Percentiles rank a stretch among this genome's conserved stretches.
Conservation (phyloP, 2,888 invertebrate species). For the Cancer borealis region DNA sequence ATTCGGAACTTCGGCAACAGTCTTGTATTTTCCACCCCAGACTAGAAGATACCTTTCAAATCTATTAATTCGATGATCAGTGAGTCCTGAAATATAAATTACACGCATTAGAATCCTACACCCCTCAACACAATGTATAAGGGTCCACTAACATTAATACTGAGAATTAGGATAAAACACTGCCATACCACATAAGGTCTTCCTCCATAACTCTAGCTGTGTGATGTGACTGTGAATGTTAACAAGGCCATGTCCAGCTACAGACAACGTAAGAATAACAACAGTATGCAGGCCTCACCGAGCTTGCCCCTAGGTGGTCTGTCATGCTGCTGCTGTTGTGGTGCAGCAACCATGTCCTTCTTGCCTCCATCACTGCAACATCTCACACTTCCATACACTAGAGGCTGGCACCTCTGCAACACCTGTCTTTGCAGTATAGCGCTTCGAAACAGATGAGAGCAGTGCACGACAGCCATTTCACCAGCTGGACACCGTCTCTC, state of each 20-base stretch:
- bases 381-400: background rate
- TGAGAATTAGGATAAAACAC: too few species aligned
- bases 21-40: constrained; percentile 71
- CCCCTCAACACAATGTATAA: too few species aligned
- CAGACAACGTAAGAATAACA: background rate
- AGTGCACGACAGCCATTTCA: background rate
- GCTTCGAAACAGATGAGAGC: background rate
- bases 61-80: constrained; percentile 57
- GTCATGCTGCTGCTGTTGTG: background rate
- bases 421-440: background rate
- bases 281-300: background rate
- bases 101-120: background rate
- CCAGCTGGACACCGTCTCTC: background rate
- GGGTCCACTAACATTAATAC: background rate
- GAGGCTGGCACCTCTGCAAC: background rate
- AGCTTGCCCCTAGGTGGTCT: background rate
- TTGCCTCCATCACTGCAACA: background rate
- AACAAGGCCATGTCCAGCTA: background rate
- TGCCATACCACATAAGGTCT: background rate
- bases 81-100: constrained; percentile 58
- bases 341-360: background rate
- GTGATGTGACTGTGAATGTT: background rate
- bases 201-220: background rate
- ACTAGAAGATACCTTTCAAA: constrained; percentile 64
- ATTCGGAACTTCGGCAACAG: constrained; percentile 61